These are phyloP conservation scores for Stichopus horrens DNA, from an alignment of 53 echinoderm and acorn worm genomes.

Conservation along the genomic window DNA sequence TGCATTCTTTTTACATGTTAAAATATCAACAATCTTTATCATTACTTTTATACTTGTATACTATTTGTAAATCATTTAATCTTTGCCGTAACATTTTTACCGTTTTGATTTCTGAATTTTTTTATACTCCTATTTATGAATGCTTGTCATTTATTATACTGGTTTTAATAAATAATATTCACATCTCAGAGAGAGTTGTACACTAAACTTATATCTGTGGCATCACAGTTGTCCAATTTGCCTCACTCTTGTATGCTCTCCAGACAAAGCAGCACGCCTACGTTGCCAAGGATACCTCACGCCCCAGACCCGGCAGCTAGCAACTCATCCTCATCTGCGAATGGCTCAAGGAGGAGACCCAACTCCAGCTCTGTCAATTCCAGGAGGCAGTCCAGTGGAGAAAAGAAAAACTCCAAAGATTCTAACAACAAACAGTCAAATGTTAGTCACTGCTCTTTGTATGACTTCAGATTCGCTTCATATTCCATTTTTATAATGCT, in stretches of 20 bases:
- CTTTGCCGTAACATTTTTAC: too few relatives aligned
- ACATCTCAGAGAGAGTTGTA: too few relatives aligned
- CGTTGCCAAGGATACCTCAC: conserved; percentile 80
- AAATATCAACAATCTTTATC: too few relatives aligned
- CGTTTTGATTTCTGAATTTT: too few relatives aligned
- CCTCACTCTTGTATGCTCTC: background rate
- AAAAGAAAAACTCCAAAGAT: conserved; percentile 61
- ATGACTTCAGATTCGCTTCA: too few relatives aligned
- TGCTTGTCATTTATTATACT: too few relatives aligned
- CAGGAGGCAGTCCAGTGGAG: conserved; percentile 66
- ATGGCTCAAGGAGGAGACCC: conserved; percentile 69
- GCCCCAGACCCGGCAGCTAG: conserved; percentile 56
- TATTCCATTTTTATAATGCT: too few relatives aligned
- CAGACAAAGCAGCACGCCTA: conserved; percentile 79
- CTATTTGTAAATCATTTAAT: too few relatives aligned
- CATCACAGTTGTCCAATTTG: background rate
- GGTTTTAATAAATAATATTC: too few relatives aligned
- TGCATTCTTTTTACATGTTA: too few relatives aligned
- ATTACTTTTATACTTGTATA: too few relatives aligned
- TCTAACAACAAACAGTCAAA: conserved; percentile 8
- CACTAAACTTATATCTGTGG: background rate
- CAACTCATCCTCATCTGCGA: conserved; percentile 56
- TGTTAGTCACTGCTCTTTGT: background rate
- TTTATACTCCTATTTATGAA: too few relatives aligned
- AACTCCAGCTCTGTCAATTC: conserved; percentile 71